Evolutionary conservation across 2,113 vertebrate genomes (phyloP).

Genomic region (Leptosomus discolor): DNA sequence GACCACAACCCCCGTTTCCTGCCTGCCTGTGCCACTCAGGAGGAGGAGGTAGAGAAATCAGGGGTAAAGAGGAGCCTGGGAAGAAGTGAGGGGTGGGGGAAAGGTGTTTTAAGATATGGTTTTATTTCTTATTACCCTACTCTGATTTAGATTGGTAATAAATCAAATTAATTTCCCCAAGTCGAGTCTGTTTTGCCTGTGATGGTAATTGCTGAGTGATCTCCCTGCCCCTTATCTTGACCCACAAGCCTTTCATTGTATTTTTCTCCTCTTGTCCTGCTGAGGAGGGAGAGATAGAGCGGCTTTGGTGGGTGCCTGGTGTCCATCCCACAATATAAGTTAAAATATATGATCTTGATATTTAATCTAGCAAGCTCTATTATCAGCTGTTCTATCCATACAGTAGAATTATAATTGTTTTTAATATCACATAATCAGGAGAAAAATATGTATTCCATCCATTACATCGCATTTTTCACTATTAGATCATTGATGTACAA

Average conservation of each 20-base stretch:
- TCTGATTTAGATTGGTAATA: no score
- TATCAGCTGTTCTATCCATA: not conserved
- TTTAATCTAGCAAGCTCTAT: not conserved
- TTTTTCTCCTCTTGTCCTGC: not conserved
- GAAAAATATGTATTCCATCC: not conserved
- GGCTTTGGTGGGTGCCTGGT: not conserved
- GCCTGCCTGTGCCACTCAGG: not conserved
- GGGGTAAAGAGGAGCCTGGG: not conserved
- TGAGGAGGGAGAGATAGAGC: not conserved
- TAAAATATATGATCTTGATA: not conserved
- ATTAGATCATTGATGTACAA: not conserved
- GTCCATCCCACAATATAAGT: not conserved
- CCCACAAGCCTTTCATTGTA: not conserved
- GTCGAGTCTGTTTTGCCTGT: no score
- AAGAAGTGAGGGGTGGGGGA: not conserved
- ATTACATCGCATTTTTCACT: not conserved
- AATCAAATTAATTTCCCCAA: no score
- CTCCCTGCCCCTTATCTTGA: not conserved
- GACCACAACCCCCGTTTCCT: not conserved
- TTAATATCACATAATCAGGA: not conserved
- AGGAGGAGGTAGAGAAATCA: not conserved
- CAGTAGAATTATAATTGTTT: not conserved
- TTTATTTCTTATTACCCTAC: not conserved
- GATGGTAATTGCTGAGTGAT: no score
- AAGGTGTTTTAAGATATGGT: not conserved